A percentile compares a stretch with the other conserved stretches of the same genome.
Evolutionary conservation across 2,113 vertebrate genomes (phyloP).

Genomic region (Penelope pileata): DNA sequence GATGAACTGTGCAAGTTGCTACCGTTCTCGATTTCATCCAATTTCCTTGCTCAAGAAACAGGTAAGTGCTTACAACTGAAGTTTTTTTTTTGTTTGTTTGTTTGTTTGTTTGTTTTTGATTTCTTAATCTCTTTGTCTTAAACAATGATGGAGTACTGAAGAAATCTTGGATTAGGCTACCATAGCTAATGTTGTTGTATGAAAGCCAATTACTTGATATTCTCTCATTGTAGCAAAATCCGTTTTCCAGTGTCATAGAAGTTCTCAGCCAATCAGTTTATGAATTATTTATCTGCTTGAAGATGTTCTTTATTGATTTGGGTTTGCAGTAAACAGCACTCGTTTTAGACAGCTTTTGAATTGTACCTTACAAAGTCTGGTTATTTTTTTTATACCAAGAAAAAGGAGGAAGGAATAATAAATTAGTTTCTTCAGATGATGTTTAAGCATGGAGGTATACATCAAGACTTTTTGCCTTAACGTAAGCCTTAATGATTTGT

Average conservation of each 20-base stretch:
- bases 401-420: neutral
- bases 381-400: neutral
- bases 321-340: neutral
- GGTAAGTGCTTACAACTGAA: conserved; percentile 40
- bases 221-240: neutral
- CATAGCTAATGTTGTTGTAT: neutral
- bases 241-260: neutral
- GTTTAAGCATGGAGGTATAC: neutral
- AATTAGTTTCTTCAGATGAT: neutral
- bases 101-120: neutral
- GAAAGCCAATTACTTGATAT: neutral
- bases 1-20: conserved; percentile 43
- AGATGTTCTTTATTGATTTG: neutral
- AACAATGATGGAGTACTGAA: neutral
- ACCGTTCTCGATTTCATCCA: conserved; percentile 77
- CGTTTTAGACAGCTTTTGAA: neutral
- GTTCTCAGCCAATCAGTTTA: neutral
- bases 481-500: neutral
- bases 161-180: neutral
- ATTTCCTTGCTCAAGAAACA: conserved; percentile 70
- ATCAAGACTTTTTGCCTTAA: neutral
- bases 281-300: neutral
- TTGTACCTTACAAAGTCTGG: neutral
- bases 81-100: neutral
- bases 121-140: neutral